Evolutionary conservation across 2,113 vertebrate genomes (phyloP), one percentile per base, ranked within the genome.

Genomic region (Turnix velox): DNA sequence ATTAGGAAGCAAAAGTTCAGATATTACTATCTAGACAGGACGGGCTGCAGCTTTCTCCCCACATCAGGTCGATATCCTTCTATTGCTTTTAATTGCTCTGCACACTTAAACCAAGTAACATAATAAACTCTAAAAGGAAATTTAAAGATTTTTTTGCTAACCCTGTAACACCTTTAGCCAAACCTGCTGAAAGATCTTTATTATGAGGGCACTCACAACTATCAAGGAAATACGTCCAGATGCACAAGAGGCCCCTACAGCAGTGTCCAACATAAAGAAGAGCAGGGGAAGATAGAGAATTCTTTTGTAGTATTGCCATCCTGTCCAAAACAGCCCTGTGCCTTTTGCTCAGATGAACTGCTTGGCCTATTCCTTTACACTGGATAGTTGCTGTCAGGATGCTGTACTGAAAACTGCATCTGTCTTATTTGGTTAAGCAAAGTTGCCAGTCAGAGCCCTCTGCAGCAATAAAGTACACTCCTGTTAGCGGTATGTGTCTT

Each of bases 241-340:
- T 46, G 58, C 63, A 69, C 13, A 66, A 27, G 85, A 79, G 28
- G 30, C 55, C 28, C 57, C n/a, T 24, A 3, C 31, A 51, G 37
- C 3, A 12, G 17, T 5, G 14, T 33, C 28, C 55, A 69, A 33
- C 17, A 28, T 0, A 27, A 10, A 55, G 5, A 74, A n/a, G 10
- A 62, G 31, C 1, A 69, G 31, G 23, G 0, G 4, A 33, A 58
- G 25, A 35, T 8, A 51, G 61, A 31, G 24, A 83, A n/a, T n/a
- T 62, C 39, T 51, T 30, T 23, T 23, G 39, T 6, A 27, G 14
- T 15, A 17, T 4, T 33, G 57, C 39, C 12, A 65, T 6, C 14
- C 27, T 37, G 35, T n/a, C 17, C 45, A 45, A 25, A 79, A 27
- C 54, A 46, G 45, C 66, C 14, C 74, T 7, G 10, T 22, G 62